A percentile compares a stretch with the other conserved stretches of the same genome.
Conservation (phyloP, 2,113 vertebrate species). For the Melanerpes formicivorus region DNA sequence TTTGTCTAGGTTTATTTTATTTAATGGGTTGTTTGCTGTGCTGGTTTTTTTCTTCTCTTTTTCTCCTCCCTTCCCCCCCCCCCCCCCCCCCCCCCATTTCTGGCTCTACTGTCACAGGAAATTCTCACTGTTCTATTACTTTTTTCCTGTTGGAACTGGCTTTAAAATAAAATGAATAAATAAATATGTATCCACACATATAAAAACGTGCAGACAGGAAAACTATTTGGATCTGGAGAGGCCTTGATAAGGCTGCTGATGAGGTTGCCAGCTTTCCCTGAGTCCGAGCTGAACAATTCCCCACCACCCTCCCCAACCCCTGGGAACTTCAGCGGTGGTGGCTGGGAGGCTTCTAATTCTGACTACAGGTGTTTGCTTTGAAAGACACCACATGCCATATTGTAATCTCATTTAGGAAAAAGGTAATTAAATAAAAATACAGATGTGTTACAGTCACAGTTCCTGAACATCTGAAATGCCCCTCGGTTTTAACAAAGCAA, state of each 20-base stretch:
- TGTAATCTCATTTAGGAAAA: slow-evolving; percentile 75
- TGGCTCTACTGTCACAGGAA: slow-evolving; percentile 66
- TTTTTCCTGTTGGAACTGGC: slow-evolving; percentile 64
- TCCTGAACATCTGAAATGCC: slow-evolving; percentile 70
- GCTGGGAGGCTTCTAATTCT: slow-evolving; percentile 56
- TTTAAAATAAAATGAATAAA: slow-evolving; percentile 67
- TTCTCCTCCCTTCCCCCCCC: background rate
- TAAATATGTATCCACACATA: slow-evolving; percentile 64
- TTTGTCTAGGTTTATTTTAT: slow-evolving; percentile 58
- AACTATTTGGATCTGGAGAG: slow-evolving; percentile 69
- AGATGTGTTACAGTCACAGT: slow-evolving; percentile 72
- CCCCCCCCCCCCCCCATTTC: background rate
- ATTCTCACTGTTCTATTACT: slow-evolving; percentile 77
- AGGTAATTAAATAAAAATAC: slow-evolving; percentile 79
- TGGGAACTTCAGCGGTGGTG: background rate
- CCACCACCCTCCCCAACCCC: background rate
- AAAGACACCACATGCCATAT: slow-evolving; percentile 53
- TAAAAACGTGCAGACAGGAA: slow-evolving; percentile 76
- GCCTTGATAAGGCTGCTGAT: slow-evolving; percentile 73
- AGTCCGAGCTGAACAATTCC: slow-evolving; percentile 40
- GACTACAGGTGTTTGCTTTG: slow-evolving; percentile 71
- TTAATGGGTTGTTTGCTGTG: background rate
- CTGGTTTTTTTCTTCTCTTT: background rate
- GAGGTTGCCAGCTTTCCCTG: slow-evolving; percentile 63
- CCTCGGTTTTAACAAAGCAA: background rate